Evolutionary conservation across 2,888 invertebrate species (phyloP), one percentile per base, ranked within the genome.

Genomic region (Tupiocoris notatus): DNA sequence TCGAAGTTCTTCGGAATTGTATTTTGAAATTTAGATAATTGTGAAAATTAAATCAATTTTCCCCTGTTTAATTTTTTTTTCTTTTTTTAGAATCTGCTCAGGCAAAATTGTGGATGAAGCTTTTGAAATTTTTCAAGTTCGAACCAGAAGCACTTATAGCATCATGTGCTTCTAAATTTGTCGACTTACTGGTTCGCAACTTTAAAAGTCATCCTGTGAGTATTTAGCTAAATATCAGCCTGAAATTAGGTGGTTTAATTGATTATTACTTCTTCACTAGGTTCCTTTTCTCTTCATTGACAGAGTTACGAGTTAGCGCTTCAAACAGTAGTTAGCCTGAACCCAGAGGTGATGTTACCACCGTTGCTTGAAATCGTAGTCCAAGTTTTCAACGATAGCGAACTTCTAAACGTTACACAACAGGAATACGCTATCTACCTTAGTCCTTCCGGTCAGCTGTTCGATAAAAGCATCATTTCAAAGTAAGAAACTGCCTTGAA

Each of bases 381-480:
- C 58, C 83, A 84, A 20, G 86, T 89, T 81, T 86, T 96, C 39
- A 86, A 85, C 73, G 88, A 92, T 82, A 85, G 88, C 0, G 88
- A 87, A 77, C 88, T 95, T 80, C 86, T 90, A 70, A 87, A 88
- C 79, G 89, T 96, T 22, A 90, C 92, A 0, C 88, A 92, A 81
- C 90, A 91, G 76, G 93, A 95, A 81, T 93, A 92, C 83, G 90
- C 90, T 80, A 92, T 91, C 1, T 95, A 86, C 85, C 86, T 92
- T 80, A 95, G 92, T 22, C 94, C 96, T 0, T 93, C 94, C 75
- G 96, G 94, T 1, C 93, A 94, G 82, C 87, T 98, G 0, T 98
- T 92, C 83, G 96, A 98, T 85, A 96, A 94, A 85, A 80, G 79
- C 22, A 78, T 81, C 25, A 67, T 81, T 20, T 78, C 79, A 12